Conservation (phyloP, 2,888 invertebrate species). For the Erannis defoliaria region DNA sequence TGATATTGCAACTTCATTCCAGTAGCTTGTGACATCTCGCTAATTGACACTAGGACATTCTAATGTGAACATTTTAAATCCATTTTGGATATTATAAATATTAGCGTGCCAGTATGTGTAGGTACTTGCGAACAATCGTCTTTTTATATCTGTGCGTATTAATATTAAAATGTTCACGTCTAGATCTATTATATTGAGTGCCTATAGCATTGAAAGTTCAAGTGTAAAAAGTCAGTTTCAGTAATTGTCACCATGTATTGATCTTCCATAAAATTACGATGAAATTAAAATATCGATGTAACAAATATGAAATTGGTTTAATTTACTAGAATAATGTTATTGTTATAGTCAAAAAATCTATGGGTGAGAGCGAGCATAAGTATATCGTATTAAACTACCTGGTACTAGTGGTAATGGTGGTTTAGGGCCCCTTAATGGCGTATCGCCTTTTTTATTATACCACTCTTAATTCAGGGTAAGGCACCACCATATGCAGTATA, state of each 20-base stretch:
- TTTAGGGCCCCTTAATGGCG: too few species aligned
- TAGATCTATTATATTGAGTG: conserved; percentile 86
- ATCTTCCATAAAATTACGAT: conserved; percentile 87
- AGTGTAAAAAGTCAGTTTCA: conserved; percentile 85
- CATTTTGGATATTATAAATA: conserved; percentile 79
- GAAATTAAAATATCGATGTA: conserved; percentile 87
- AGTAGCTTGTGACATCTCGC: conserved; percentile 74
- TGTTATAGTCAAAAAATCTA: neutral
- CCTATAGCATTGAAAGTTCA: conserved; percentile 85
- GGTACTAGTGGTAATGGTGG: too few species aligned
- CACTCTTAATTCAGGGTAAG: too few species aligned
- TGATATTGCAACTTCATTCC: conserved; percentile 74
- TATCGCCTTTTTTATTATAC: too few species aligned
- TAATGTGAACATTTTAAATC: conserved; percentile 83
- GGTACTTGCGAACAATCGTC: conserved; percentile 76
- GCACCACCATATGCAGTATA: too few species aligned
- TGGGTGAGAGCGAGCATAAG: too few species aligned
- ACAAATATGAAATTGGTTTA: conserved; percentile 77
- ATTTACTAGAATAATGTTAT: conserved; percentile 53
- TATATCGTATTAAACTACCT: too few species aligned
- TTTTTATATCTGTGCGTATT: conserved; percentile 82
- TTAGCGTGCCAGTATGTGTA: conserved; percentile 77
- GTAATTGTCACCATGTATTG: conserved; percentile 86
- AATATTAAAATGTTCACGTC: conserved; percentile 84
- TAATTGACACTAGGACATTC: conserved; percentile 72